Base-by-base conservation (phyloP, 2,113 vertebrate species). In the Silurus asotus region DNA sequence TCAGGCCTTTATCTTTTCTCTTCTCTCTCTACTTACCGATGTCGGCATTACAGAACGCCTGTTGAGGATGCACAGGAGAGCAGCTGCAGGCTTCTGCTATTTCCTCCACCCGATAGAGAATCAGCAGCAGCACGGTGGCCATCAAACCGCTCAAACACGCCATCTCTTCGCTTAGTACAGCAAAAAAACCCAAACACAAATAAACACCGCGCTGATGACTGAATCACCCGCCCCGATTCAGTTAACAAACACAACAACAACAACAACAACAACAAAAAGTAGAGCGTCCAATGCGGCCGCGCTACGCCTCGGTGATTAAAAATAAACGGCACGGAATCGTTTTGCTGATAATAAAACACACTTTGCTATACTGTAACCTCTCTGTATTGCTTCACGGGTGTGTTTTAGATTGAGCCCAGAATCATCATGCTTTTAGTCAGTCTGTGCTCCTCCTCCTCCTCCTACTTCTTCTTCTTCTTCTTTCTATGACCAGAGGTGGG, bases 21-120 rank as follows among this genome's bases (percentile, higher is more conserved):
- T 67, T 76, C 78, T 61, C 48, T 78, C 48, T 62, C 82, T 88
- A 93, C 97, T 98, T 94, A 98, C 97, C 97, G 91, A 98, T 92
- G 87, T 98, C 97, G 58, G 97, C 96, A 93, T 98, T 97, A 95
- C 97, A 98, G 95, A 98, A 97, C 87, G 97, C 97, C 96, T 98
- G 97, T 93, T 98, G 97, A 92, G 97, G 97, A 90, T 98, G 97
- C 14, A 97, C 96, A 58, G 97, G 97, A 62, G 97, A 97, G 92
- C 97, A 98, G 94, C 97, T 98, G 95, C 97, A 98, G 74, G 97
- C 97, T 84, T 96, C 96, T 89, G 94, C 92, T 51, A 94, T 93
- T 92, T 96, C 94, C 86, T 95, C 93, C 88, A 93, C 90, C 87
- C 94, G 93, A 94, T 95, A 95, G 85, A 95, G 90, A 72, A 97